A percentile compares a stretch with the other conserved stretches of the same genome.
Conservation (phyloP, 2,888 invertebrate genomes). For the Hirtodrosophila confusa region DNA sequence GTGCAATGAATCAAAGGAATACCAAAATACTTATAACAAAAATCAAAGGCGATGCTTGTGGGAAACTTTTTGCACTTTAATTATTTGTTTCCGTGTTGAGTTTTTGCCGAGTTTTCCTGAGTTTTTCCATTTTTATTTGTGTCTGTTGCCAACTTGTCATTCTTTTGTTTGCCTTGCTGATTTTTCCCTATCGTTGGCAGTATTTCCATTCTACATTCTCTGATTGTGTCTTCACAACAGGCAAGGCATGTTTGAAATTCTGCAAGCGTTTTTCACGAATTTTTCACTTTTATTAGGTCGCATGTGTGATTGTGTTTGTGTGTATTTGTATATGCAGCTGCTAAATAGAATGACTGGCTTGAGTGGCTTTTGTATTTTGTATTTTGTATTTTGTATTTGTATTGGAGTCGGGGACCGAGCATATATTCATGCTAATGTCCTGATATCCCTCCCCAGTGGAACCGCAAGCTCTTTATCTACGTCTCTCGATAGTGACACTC, state of each 20-base stretch:
- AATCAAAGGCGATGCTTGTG: constrained; percentile 39
- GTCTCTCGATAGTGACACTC: constrained; percentile 73
- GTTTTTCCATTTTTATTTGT: constrained; percentile 8
- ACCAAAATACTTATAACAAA: constrained; percentile 22
- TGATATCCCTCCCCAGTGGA: constrained; percentile 3
- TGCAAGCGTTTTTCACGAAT: constrained; percentile 65
- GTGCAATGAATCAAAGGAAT: constrained; percentile 54
- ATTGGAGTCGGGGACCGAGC: constrained; percentile 28
- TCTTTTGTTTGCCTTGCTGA: constrained; percentile 66
- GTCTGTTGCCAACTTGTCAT: constrained; percentile 16
- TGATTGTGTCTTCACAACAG: constrained; percentile 54
- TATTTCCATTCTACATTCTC: constrained; percentile 60
- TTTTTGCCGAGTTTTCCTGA: constrained; percentile 2
- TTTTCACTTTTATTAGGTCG: constrained; percentile 65
- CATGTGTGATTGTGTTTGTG: constrained; percentile 23
- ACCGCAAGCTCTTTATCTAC: constrained; percentile 25
- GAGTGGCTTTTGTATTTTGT: constrained; percentile 38
- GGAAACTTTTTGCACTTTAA: constrained; percentile 31
- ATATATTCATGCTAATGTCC: constrained; percentile 38
- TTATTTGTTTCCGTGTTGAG: constrained; percentile 43
- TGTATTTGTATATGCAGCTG: constrained; percentile 31
- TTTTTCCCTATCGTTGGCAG: constrained; percentile 58
- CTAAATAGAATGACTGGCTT: constrained; percentile 69
- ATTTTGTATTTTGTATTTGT: constrained; percentile 24
- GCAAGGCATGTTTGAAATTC: constrained; percentile 69